A percentile compares a stretch with the other conserved stretches of the same genome.
These are phyloP conservation scores for Anagrus nilaparvatae DNA, from an alignment of 1,140 invertebrate species.

Conservation along the genomic window DNA sequence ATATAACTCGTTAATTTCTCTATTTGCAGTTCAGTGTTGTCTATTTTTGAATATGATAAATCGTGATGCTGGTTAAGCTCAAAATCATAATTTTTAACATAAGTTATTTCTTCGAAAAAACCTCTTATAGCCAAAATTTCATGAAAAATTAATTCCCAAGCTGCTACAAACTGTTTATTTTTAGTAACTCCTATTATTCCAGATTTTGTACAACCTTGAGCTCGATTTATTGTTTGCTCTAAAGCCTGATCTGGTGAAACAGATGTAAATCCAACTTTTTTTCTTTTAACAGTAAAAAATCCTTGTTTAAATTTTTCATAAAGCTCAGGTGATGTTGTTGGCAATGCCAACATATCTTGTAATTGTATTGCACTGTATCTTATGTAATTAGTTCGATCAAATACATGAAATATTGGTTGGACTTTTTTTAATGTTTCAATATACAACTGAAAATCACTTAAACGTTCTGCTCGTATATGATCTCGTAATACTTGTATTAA, in stretches of 20 bases:
- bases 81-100: too few species aligned
- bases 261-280: not conserved
- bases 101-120: too few species aligned
- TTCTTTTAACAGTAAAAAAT: constrained; percentile 6
- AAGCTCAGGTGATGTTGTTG: constrained; percentile 2
- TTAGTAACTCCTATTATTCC: too few species aligned
- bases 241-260: constrained; percentile 2
- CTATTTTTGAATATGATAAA: too few species aligned
- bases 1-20: too few species aligned
- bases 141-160: too few species aligned
- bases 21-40: too few species aligned
- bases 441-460: constrained; percentile 13
- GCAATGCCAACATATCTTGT: constrained; percentile 6
- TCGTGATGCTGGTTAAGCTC: too few species aligned
- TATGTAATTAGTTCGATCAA: constrained; percentile 15
- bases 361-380: constrained; percentile 9
- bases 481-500: constrained; percentile 6
- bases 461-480: constrained; percentile 11
- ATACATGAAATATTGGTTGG: constrained; percentile 10
- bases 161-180: too few species aligned
- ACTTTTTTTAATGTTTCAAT: constrained; percentile 6
- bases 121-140: too few species aligned
- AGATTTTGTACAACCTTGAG: too few species aligned
- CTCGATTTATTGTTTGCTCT: too few species aligned
- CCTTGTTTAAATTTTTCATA: constrained; percentile 4